Evolutionary conservation across 2,113 vertebrate species (phyloP).

Genomic region (Ploceus nigricollis): DNA sequence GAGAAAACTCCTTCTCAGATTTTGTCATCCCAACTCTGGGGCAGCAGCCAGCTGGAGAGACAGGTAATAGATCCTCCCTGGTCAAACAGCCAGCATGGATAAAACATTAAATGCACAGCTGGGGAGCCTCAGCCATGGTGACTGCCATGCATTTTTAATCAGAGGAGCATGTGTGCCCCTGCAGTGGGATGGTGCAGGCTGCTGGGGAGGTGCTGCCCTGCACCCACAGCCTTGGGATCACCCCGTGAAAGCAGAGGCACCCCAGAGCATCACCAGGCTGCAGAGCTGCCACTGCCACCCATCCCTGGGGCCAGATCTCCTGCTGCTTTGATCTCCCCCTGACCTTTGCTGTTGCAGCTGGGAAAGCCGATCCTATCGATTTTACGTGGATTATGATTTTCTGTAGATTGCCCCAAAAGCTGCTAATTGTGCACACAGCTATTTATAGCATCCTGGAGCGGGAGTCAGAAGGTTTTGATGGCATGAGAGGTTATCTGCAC

Average conservation of each 20-base stretch:
- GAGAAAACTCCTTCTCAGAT: neutral
- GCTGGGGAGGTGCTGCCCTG: neutral
- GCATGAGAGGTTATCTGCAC: neutral
- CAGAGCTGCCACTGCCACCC: neutral
- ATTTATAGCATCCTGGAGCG: neutral
- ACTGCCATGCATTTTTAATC: neutral
- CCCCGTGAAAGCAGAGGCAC: neutral
- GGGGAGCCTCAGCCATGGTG: neutral
- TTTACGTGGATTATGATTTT: slow-evolving; percentile 5
- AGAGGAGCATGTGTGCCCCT: accelerated
- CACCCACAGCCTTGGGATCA: accelerated
- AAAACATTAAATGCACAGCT: neutral
- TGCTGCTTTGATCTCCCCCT: neutral
- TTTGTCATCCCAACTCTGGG: neutral
- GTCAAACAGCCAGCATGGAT: neutral
- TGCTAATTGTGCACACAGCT: neutral
- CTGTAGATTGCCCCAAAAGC: neutral
- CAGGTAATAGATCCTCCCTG: neutral
- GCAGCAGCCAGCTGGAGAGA: neutral
- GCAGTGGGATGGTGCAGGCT: accelerated
- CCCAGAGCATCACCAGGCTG: neutral
- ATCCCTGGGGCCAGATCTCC: neutral
- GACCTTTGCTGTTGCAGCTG: neutral
- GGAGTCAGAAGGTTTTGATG: neutral
- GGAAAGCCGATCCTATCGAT: slow-evolving; percentile 27